These are phyloP conservation scores for Neotragus pygmaeus DNA, from an alignment of 2,113 vertebrate genomes.

Conservation along the genomic window DNA sequence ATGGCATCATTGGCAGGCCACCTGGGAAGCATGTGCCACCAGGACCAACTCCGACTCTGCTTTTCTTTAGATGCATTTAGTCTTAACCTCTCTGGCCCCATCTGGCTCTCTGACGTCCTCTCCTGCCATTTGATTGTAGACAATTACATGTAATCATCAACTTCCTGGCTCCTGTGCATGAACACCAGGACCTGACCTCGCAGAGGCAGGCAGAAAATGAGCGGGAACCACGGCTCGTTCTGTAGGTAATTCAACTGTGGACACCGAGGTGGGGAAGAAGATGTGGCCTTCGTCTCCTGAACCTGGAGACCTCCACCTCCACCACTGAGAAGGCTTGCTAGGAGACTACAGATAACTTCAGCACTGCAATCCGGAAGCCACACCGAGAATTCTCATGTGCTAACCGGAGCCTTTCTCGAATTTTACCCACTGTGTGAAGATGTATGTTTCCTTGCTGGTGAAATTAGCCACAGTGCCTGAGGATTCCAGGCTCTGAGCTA, in stretches of 20 bases:
- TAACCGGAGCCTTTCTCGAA: background rate
- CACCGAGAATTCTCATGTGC: background rate
- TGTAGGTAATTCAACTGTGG: background rate
- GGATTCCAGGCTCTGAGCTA: background rate
- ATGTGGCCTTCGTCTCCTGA: background rate
- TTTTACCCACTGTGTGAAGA: background rate
- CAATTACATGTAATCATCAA: slow-evolving; percentile 23
- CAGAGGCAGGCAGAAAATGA: background rate
- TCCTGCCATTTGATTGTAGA: background rate
- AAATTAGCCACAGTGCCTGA: background rate
- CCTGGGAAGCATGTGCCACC: background rate
- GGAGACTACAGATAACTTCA: background rate
- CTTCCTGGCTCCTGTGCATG: background rate
- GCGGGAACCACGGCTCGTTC: background rate
- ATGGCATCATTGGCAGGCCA: background rate
- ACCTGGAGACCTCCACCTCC: background rate
- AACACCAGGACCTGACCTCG: background rate
- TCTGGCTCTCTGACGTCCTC: background rate
- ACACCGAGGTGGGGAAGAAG: background rate
- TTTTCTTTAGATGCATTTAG: slow-evolving; percentile 47
- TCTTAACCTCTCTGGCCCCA: slow-evolving; percentile 18
- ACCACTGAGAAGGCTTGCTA: background rate
- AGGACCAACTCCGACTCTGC: background rate
- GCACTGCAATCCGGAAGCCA: background rate
- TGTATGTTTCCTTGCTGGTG: background rate